A percentile compares a stretch with the other conserved stretches of the same genome.
These are phyloP conservation scores for Lasioglossum vierecki DNA, from an alignment of 2,888 invertebrate species.

Conservation along the genomic window DNA sequence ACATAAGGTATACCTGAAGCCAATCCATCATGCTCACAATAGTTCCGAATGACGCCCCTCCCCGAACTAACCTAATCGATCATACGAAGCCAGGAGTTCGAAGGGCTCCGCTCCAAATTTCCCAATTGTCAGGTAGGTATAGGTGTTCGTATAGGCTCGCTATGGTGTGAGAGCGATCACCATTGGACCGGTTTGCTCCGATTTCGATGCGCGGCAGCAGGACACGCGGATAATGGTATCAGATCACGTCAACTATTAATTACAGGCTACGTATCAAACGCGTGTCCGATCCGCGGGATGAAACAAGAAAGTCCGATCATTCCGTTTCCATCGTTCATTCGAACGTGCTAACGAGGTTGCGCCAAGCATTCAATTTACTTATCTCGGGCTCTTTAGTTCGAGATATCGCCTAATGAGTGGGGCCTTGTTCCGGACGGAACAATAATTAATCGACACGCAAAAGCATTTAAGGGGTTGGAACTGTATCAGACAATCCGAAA, in stretches of 20 bases:
- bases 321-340: background rate
- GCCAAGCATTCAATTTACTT: constrained; percentile 25
- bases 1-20: background rate
- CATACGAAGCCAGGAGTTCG: constrained; percentile 7
- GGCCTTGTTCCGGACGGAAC: background rate
- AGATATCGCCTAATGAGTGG: constrained; percentile 23
- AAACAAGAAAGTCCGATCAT: background rate
- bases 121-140: constrained; percentile 2
- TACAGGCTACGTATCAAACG: background rate
- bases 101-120: background rate
- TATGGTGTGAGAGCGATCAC: background rate
- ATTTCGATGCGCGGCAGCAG: background rate
- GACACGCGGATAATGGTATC: constrained; percentile 18
- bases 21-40: constrained; percentile 45
- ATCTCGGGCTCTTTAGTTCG: constrained; percentile 8
- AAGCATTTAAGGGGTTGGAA: background rate
- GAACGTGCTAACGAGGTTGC: constrained; percentile 4
- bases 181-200: constrained; percentile 11
- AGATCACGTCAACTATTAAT: constrained; percentile 19
- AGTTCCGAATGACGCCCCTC: background rate
- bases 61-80: constrained; percentile 31
- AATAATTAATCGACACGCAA: constrained; percentile 28
- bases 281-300: background rate
- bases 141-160: background rate
- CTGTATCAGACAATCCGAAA: background rate